phyloP scores from a whole-genome alignment of 2,797 vertebrate species.

The Microcaecilia unicolor region DNA sequence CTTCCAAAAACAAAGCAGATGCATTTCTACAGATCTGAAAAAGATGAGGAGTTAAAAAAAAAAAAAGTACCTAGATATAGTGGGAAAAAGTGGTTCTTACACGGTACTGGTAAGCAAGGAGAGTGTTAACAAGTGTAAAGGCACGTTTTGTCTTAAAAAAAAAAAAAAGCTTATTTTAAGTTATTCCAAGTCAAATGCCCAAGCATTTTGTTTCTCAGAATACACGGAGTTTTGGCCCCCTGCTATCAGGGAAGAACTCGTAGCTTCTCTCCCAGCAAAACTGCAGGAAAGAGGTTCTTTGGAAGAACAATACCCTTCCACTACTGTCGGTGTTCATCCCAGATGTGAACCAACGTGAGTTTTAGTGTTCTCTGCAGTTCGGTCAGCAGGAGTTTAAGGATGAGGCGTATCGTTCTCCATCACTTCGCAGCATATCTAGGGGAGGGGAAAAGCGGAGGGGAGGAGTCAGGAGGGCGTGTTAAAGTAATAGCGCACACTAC shows the following conservation, averaged over 20 bases:
- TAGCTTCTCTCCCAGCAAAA: neutral
- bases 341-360: constrained; percentile 42
- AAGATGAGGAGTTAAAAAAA: too few relatives aligned
- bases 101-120: too few relatives aligned
- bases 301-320: too few relatives aligned
- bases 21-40: too few relatives aligned
- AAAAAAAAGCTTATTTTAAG: too few relatives aligned
- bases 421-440: constrained; percentile 36
- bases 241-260: constrained; percentile 1
- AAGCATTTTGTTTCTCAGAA: too few relatives aligned
- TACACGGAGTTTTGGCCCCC: neutral
- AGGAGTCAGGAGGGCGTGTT: neutral
- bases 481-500: neutral
- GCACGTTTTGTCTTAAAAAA: too few relatives aligned
- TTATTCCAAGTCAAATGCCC: too few relatives aligned
- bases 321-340: constrained; percentile 20
- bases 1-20: too few relatives aligned
- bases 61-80: too few relatives aligned
- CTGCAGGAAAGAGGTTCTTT: constrained; percentile 5
- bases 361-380: constrained; percentile 45
- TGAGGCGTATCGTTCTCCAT: constrained; percentile 31
- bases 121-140: too few relatives aligned
- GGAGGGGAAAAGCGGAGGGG: neutral
- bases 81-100: too few relatives aligned
- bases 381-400: constrained; percentile 35